Conservation (phyloP, 2,797 vertebrate genomes). For the Oreonectes daqikongensis region DNA sequence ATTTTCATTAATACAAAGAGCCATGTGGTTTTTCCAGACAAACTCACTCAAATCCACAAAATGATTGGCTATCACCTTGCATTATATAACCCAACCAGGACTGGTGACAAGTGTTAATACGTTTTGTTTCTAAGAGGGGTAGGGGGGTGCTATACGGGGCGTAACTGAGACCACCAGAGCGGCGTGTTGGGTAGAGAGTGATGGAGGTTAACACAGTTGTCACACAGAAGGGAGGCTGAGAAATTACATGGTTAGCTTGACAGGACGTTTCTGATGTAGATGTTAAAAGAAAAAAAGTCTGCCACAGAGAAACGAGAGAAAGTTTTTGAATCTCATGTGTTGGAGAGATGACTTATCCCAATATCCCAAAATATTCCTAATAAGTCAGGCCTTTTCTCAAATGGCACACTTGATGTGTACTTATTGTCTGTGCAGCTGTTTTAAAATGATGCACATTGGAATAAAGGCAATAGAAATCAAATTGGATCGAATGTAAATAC, state of each 20-base stretch:
- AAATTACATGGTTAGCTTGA: slow-evolving; percentile 2
- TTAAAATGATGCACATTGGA: not conserved
- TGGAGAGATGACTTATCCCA: not conserved
- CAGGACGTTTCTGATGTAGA: not conserved
- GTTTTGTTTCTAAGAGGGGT: slow-evolving; percentile 4
- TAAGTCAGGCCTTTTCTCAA: not conserved
- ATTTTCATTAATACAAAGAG: not conserved
- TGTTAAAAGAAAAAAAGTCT: not conserved
- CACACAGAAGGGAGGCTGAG: not conserved
- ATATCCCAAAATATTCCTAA: not conserved
- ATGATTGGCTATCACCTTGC: not conserved
- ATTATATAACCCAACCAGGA: not conserved
- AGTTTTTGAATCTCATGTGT: not conserved
- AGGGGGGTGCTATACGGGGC: not conserved
- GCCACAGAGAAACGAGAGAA: not conserved
- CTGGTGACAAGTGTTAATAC: slow-evolving; percentile 5
- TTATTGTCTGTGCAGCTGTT: not conserved
- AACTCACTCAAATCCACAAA: not conserved
- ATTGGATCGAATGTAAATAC: too few species aligned
- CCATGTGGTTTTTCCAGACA: not conserved
- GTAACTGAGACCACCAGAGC: not conserved
- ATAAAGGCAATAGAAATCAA: too few species aligned
- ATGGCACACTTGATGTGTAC: not conserved
- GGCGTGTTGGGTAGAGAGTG: not conserved
- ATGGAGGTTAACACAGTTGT: not conserved